Evolutionary conservation across 2,113 vertebrate genomes (phyloP), one percentile per base, ranked within the genome.

Genomic region (Azemiops feae): DNA sequence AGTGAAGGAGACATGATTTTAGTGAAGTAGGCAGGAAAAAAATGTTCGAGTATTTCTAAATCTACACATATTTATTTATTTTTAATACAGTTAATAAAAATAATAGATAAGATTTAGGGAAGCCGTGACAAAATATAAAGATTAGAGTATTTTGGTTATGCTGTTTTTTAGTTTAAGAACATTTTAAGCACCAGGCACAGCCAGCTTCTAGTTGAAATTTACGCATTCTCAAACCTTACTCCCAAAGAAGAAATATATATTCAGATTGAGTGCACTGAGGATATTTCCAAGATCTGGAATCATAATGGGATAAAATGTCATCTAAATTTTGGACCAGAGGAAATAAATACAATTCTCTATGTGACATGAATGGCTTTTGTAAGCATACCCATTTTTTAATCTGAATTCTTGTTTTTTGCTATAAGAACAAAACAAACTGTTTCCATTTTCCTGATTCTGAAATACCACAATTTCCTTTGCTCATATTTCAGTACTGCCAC

Each of bases 401-500:
- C 64, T 60, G 30, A 74, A 87, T 85, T 85, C 20, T 85, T 91
- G 52, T 22, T 91, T 93, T 23, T 64, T 88, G 9, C 54, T 89
- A 34, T n/a, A 25, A 30, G 91, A 94, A 91, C 18, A 55, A 92
- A 93, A 86, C 20, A 53, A 14, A 30, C 9, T 91, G 85, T 93
- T 94, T n/a, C 22, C 1, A 39, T 94, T 85, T 94, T 0, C 1
- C 74, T 89, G 47, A 69, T 90, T 95, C 93, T 27, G 92, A 96
- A 93, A 47, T 0, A 91, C 57, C n/a, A 92, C 23, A 53, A 57
- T 94, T 96, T 88, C 1, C 0, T 94, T 60, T 90, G 39, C 39
- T 91, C 74, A 89, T 95, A 90, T 93, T 93, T 89, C 87, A 60
- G 25, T 85, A 85, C 16, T 89, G 69, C 90, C 27, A 85, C 64